These are phyloP conservation scores for Cyaniris semiargus DNA, from an alignment of 2,888 invertebrate genomes.

Conservation along the genomic window DNA sequence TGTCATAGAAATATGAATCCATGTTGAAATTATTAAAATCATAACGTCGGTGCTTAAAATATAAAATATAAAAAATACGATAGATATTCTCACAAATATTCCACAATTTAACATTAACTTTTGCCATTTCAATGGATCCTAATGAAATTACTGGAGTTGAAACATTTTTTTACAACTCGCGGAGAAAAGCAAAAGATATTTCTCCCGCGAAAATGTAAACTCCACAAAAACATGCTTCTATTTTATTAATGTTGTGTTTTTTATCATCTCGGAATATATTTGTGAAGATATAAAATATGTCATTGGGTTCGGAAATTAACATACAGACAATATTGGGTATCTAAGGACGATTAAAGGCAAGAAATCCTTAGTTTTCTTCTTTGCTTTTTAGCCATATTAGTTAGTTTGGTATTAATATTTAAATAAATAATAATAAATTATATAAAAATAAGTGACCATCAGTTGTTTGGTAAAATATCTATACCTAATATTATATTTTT, in stretches of 20 bases:
- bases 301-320: not conserved
- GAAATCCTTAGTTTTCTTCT: too few species aligned
- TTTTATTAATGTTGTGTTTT: conserved; percentile 3
- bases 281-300: not conserved
- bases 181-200: conserved; percentile 17
- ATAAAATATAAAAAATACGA: not conserved
- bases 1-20: not conserved
- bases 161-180: conserved; percentile 27
- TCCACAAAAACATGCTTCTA: conserved; percentile 23
- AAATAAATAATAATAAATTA: too few species aligned
- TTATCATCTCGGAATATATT: not conserved
- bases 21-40: not conserved
- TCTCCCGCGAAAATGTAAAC: not conserved
- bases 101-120: conserved; percentile 23
- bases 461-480: too few species aligned
- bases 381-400: too few species aligned
- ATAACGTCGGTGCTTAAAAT: not conserved
- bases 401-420: too few species aligned
- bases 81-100: not conserved
- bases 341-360: not conserved
- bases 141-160: conserved; percentile 28
- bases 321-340: not conserved
- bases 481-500: too few species aligned
- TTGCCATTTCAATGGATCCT: conserved; percentile 28
- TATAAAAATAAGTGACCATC: too few species aligned